Conservation (phyloP, 1,140 invertebrate species). For the Zeugodacus cucurbitae region DNA sequence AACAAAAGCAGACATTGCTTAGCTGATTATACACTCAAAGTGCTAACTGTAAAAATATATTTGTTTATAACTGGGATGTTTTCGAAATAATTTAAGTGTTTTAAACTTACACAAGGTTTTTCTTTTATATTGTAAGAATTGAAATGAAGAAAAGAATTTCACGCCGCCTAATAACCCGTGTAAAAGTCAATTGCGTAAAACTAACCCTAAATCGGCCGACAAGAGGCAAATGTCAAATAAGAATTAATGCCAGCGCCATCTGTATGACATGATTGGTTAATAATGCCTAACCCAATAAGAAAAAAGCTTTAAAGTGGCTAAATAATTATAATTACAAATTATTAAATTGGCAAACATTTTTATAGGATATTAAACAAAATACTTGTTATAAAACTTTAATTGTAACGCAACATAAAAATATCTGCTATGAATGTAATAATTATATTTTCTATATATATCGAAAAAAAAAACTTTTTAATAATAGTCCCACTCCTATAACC, state of each 20-base stretch:
- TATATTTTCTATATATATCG: too few relatives aligned
- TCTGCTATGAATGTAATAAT: too few relatives aligned
- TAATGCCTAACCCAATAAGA: background rate
- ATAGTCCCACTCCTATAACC: too few relatives aligned
- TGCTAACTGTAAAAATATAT: background rate
- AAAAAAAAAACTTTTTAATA: too few relatives aligned
- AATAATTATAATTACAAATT: too few relatives aligned
- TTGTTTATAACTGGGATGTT: background rate
- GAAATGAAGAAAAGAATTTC: background rate
- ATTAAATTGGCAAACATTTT: too few relatives aligned
- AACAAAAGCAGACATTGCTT: constrained; percentile 44
- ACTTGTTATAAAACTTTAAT: too few relatives aligned
- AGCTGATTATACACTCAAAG: background rate
- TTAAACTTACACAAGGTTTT: constrained; percentile 25
- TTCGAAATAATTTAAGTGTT: background rate
- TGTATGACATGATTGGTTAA: background rate
- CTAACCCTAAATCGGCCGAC: constrained; percentile 44
- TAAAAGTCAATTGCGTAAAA: constrained; percentile 47
- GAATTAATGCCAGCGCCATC: background rate
- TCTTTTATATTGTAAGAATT: constrained; percentile 14
- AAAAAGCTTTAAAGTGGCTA: background rate
- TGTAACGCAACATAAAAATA: too few relatives aligned
- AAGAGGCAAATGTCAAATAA: constrained; percentile 42
- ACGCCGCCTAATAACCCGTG: background rate
- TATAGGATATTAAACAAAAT: too few relatives aligned